Base-by-base conservation (phyloP, 2,797 vertebrate species). In the Novumbra hubbsi region DNA sequence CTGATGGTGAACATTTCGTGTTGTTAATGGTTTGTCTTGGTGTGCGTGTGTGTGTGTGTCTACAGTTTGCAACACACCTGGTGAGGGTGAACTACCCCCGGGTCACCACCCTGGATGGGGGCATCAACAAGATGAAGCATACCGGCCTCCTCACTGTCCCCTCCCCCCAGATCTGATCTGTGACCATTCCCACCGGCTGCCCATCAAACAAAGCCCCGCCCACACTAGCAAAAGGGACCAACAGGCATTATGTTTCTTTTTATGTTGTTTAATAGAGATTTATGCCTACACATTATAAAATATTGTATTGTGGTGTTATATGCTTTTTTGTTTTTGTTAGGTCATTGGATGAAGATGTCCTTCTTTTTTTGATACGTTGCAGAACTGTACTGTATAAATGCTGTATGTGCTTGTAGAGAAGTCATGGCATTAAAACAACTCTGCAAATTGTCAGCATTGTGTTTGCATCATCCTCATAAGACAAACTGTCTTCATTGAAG, bases 111-210 rank as follows among this genome's bases (percentile, higher is more conserved):
- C 87, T 99, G 75, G 97, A 99, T 30, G 97, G 97, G 69, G 98
- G 98, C 41, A 98, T 99, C 88, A 98, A 96, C 93, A 99, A 96
- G 88, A 94, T 99, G 91, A 99, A 96, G 86, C 94, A 94, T 50
- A 98, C 98, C 2, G 96, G 98, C 76, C 93, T 99, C 73, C 94
- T 99, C 70, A 99, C 96, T 0, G 93, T 99, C 38, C 96, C 97
- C 0, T 98, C 98, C 21, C 97, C 97, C 32, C 96, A 99, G 80
- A 99, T 99, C 82, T 99, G 88, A 97, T 73, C 14, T 6, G 16
- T 21, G 24, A 49, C 27, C 68, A 69, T 14, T 27, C 14, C 38
- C 34, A 15, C 34, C 14, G 50, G 62, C 62, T 64, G 62, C 28
- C 67, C 24, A 24, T 27, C 21, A 48, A 45, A 50, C n/a, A 17